These are phyloP conservation scores for Drosophila saltans DNA, from an alignment of 1,140 invertebrate species.

Conservation along the genomic window DNA sequence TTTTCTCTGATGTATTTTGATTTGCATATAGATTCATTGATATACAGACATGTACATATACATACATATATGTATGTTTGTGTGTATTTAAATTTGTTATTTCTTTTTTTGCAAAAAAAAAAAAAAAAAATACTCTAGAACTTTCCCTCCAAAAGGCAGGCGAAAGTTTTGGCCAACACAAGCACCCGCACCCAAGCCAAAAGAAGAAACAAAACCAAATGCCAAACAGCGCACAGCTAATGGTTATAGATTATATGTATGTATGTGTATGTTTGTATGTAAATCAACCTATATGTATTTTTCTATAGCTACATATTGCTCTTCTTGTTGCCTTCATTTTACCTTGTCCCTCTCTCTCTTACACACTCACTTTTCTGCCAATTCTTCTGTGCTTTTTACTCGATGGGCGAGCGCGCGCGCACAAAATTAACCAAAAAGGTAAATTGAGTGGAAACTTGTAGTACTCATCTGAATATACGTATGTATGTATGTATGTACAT, in stretches of 20 bases:
- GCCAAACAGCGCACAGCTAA: slow-evolving; percentile 69
- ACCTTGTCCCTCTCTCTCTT: background rate
- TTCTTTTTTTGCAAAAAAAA: too few species aligned
- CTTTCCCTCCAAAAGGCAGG: slow-evolving; percentile 51
- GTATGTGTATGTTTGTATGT: slow-evolving; percentile 1
- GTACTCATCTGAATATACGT: background rate
- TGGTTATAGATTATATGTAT: slow-evolving; percentile 29
- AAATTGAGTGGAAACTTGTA: slow-evolving; percentile 71
- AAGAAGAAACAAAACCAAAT: slow-evolving; percentile 44
- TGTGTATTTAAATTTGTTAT: background rate
- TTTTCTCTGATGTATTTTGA: background rate
- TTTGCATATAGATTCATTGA: slow-evolving; percentile 5
- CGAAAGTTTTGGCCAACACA: slow-evolving; percentile 47
- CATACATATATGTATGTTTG: background rate
- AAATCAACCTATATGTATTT: slow-evolving; percentile 22
- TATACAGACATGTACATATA: background rate
- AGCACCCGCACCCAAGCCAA: slow-evolving; percentile 28
- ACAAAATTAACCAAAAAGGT: slow-evolving; percentile 68
- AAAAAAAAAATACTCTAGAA: slow-evolving; percentile 37
- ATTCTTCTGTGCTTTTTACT: background rate
- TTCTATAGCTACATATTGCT: slow-evolving; percentile 40
- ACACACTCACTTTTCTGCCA: background rate
- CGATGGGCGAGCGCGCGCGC: slow-evolving; percentile 24
- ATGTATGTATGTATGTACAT: background rate
- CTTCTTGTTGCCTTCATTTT: slow-evolving; percentile 19